These are phyloP conservation scores for Anser cygnoides DNA, from an alignment of 2,113 vertebrate genomes.

Conservation along the genomic window DNA sequence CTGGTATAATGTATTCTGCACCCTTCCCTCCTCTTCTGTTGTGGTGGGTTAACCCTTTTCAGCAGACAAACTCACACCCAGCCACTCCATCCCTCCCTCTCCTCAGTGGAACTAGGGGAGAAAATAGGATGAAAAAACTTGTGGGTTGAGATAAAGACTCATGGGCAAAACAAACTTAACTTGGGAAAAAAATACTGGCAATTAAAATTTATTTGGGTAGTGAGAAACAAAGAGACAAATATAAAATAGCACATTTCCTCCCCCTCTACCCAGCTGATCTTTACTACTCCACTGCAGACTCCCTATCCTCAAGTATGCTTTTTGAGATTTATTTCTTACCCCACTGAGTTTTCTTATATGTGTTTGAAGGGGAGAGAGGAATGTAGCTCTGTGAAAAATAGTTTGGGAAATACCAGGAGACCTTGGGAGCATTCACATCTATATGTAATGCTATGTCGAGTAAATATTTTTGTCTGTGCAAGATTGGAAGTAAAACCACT, in stretches of 20 bases:
- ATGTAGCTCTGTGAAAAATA: neutral
- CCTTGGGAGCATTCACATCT: neutral
- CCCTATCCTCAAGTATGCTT: neutral
- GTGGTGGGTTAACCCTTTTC: neutral
- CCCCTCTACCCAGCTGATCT: neutral
- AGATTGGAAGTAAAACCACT: neutral
- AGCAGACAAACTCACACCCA: neutral
- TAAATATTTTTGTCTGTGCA: neutral
- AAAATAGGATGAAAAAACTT: neutral
- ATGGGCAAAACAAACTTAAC: neutral
- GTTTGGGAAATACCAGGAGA: neutral
- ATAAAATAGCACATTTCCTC: neutral
- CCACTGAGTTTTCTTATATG: neutral
- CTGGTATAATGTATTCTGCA: fast-evolving
- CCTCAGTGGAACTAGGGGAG: neutral
- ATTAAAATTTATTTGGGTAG: neutral
- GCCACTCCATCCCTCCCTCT: neutral
- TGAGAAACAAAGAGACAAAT: neutral
- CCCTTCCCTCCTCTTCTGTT: neutral
- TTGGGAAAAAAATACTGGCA: neutral
- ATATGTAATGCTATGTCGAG: neutral
- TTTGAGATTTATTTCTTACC: neutral
- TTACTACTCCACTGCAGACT: neutral
- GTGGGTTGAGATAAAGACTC: neutral
- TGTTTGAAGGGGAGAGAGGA: neutral